A percentile compares a stretch with the other conserved stretches of the same genome.
Evolutionary conservation across 2,113 vertebrate genomes (phyloP).

Genomic region (Urocolius indicus): DNA sequence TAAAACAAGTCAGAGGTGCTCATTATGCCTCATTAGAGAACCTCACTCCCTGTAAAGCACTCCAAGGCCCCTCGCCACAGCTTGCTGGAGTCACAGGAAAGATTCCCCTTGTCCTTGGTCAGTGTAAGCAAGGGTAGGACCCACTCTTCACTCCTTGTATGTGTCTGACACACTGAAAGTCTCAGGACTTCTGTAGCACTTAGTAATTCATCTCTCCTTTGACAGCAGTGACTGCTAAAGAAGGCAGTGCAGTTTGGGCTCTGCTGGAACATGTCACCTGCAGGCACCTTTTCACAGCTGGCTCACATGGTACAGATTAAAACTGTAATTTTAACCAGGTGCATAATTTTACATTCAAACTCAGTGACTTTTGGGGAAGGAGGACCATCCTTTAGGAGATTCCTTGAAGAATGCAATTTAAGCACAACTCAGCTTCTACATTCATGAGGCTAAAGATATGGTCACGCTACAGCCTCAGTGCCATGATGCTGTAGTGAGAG

Average conservation of each 20-base stretch:
- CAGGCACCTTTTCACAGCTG: neutral
- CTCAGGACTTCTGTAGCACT: neutral
- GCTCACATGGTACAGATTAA: neutral
- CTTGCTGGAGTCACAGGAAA: neutral
- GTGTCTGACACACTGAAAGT: neutral
- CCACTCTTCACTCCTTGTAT: neutral
- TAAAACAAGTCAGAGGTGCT: neutral
- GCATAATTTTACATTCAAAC: neutral
- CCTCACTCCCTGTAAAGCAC: neutral
- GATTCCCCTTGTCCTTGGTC: neutral
- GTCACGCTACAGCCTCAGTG: neutral
- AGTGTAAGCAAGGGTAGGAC: neutral
- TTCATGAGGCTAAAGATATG: neutral
- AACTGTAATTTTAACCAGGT: neutral
- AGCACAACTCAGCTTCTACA: neutral
- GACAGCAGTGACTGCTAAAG: neutral
- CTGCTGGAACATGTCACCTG: neutral
- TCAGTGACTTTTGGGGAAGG: neutral
- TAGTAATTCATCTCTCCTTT: neutral
- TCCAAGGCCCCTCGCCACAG: neutral
- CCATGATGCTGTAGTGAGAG: neutral
- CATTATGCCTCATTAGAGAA: neutral
- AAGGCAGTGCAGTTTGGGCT: neutral
- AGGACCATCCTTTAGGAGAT: neutral
- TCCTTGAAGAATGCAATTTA: neutral